Evolutionary conservation across 2,888 invertebrate genomes (phyloP), one percentile per base, ranked within the genome.

Genomic region (Chalcosyrphus nemorum): DNA sequence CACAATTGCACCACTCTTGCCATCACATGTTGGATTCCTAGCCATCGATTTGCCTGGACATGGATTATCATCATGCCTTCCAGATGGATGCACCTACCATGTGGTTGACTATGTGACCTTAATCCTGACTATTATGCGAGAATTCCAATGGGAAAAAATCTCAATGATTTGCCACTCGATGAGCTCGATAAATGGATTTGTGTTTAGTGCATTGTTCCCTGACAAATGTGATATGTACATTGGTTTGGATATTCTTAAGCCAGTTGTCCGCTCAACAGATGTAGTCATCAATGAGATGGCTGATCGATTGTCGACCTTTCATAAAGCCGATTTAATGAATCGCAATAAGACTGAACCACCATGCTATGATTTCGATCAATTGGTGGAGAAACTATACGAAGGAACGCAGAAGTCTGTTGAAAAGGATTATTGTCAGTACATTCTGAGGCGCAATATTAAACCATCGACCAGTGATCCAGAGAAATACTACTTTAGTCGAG

Each of bases 11-110:
- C 95, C 95, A 0, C 89, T 94, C 59, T 89, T 96, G 27, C 92
- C 92, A 1, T 86, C 90, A 24, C 88, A 92, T 68, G 85, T 92
- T 5, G 90, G 93, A 0, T 92, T 93, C 72, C 88, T 96, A 11
- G 93, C 95, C 0, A 90, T 95, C 11, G 95, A 95, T 89, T 92
- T 94, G 24, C 95, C 95, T 1, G 95, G 96, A 0, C 95, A 96
- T 90, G 96, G 96, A 0, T 87, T 93, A 2, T 96, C 96, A 0
- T 94, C 94, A 0, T 94, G 94, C 92, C 89, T 94, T 63, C 95
- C 95, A 0, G 89, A 91, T 61, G 95, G 96, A 15, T 89, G 92
- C 29, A 90, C 89, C 21, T 94, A 94, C 85, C 90, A 92, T 85
- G 89, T 90, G 7, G 87, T 91, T 0, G 91, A 92, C 59, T 91